phyloP scores from a whole-genome alignment of 1,140 invertebrate genomes.

The Caenorhabditis inopinata region DNA sequence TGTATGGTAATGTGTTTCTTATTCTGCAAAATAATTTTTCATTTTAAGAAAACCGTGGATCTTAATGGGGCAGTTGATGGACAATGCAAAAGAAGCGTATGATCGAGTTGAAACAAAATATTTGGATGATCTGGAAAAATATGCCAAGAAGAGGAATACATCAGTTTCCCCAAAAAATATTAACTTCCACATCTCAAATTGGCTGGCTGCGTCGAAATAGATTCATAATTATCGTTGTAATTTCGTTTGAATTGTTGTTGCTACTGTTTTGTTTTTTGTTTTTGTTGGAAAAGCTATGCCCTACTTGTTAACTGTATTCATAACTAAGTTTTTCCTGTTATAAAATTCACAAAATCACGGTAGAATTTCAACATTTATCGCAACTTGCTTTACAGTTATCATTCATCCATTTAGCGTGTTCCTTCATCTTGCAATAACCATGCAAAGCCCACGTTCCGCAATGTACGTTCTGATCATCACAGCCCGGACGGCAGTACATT shows the following conservation, averaged over 20 bases:
- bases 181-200: slow-evolving; percentile 43
- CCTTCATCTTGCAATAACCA: slow-evolving; percentile 42
- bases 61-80: slow-evolving; percentile 7
- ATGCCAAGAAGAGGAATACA: slow-evolving; percentile 35
- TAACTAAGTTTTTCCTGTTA: too few species aligned
- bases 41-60: slow-evolving; percentile 40
- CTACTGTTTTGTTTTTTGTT: not conserved
- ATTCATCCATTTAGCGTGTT: slow-evolving; percentile 44
- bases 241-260: slow-evolving; percentile 12
- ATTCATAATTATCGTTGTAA: not conserved
- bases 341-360: too few species aligned
- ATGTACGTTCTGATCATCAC: slow-evolving; percentile 58
- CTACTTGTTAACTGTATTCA: too few species aligned
- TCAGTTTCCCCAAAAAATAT: not conserved
- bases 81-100: not conserved
- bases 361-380: slow-evolving; percentile 48
- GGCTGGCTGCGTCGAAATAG: slow-evolving; percentile 22
- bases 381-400: slow-evolving; percentile 54
- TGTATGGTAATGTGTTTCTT: too few species aligned
- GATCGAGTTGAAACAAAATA: slow-evolving; percentile 38
- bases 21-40: not conserved
- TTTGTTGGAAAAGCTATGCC: too few species aligned
- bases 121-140: slow-evolving; percentile 11
- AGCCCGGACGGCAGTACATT: slow-evolving; percentile 56
- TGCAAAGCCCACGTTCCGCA: slow-evolving; percentile 57